phyloP scores from a whole-genome alignment of 2,113 vertebrate species.

The Recurvirostra avosetta region DNA sequence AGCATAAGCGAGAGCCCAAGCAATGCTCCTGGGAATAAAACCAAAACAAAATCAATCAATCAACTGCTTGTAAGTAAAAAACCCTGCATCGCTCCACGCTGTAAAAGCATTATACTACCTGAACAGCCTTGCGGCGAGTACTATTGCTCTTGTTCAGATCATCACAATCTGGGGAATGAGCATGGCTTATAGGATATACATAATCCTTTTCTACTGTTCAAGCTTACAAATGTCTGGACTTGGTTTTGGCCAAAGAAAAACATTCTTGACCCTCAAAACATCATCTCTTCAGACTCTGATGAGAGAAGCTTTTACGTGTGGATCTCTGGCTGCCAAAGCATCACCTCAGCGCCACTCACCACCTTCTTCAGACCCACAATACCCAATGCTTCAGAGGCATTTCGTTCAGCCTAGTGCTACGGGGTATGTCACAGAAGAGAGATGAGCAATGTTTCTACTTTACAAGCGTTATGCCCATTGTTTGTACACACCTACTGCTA shows the following conservation, averaged over 20 bases:
- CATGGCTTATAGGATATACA: background rate
- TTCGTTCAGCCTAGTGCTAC: background rate
- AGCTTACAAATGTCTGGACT: background rate
- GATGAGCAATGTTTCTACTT: accelerated
- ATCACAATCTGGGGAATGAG: background rate
- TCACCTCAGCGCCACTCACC: background rate
- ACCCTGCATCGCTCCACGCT: background rate
- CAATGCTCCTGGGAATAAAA: constrained; percentile 79
- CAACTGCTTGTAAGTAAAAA: background rate
- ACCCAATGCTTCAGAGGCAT: background rate
- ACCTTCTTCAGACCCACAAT: background rate
- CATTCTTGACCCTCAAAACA: background rate
- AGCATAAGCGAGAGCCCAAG: constrained; percentile 89
- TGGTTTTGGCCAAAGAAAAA: background rate
- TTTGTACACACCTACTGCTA: constrained; percentile 86
- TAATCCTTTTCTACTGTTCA: background rate
- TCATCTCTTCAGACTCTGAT: background rate
- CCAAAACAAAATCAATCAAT: background rate
- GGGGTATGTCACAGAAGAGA: background rate
- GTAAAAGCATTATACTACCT: background rate
- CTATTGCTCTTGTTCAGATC: background rate
- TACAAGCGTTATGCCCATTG: background rate
- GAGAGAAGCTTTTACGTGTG: background rate
- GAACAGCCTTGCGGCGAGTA: background rate
- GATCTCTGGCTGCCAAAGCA: background rate